Percentiles rank a stretch among this genome's conserved stretches.
phyloP scores from a whole-genome alignment of 2,113 vertebrate species.

The Origma solitaria region DNA sequence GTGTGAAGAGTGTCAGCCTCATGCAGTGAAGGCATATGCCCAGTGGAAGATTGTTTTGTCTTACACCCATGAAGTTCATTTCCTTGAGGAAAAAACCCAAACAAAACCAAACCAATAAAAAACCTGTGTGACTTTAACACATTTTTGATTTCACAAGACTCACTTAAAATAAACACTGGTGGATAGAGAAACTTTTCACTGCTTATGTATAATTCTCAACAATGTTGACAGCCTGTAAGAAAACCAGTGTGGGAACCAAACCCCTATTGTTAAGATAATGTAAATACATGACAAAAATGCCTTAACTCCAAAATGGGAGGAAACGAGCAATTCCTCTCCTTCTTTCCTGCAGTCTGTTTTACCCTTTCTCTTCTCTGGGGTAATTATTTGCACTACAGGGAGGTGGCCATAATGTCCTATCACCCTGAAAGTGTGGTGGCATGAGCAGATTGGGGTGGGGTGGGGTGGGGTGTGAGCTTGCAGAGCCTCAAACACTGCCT shows the following conservation, averaged over 20 bases:
- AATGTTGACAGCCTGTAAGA: not conserved
- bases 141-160: not conserved
- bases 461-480: not conserved
- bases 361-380: not conserved
- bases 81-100: not conserved
- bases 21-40: not conserved
- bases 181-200: not conserved
- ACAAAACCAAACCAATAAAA: not conserved
- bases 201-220: not conserved
- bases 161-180: not conserved
- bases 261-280: not conserved
- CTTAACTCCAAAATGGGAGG: not conserved
- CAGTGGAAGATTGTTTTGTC: not conserved
- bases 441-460: not conserved
- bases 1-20: constrained; percentile 1
- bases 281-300: not conserved
- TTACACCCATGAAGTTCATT: not conserved
- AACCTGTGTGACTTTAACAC: not conserved
- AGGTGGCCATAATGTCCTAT: not conserved
- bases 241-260: not conserved
- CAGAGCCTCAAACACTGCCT: not conserved
- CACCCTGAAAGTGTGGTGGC: not conserved
- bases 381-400: not conserved
- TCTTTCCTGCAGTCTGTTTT: constrained; percentile 1
- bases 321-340: not conserved